phyloP scores from a whole-genome alignment of 2,113 vertebrate species.

The Crotophaga sulcirostris region DNA sequence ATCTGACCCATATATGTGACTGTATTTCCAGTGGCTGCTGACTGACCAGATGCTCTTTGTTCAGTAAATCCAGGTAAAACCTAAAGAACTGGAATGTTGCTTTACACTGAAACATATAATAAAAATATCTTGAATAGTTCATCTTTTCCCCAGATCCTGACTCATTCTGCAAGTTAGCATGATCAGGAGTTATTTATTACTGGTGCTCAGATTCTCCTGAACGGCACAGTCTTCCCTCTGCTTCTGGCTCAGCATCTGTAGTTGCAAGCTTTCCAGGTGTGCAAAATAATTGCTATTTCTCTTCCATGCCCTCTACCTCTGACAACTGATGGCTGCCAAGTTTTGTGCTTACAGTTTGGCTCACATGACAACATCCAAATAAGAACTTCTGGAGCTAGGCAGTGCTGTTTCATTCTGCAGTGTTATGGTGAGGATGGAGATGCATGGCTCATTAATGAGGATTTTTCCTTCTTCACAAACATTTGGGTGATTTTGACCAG shows the following conservation, averaged over 20 bases:
- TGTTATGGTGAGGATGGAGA: neutral
- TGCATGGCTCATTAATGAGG: neutral
- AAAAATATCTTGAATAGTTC: neutral
- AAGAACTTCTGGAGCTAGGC: neutral
- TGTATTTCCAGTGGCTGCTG: neutral
- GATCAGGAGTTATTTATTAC: neutral
- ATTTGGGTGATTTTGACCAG: neutral
- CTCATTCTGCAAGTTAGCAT: neutral
- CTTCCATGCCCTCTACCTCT: neutral
- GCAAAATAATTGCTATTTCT: neutral
- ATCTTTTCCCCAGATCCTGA: neutral
- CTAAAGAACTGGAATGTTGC: neutral
- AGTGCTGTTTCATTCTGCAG: neutral
- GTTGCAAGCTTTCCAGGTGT: neutral
- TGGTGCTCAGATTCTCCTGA: neutral
- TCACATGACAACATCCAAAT: neutral
- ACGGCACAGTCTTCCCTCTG: neutral
- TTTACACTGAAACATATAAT: neutral
- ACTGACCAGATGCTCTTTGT: neutral
- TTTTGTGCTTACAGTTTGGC: neutral
- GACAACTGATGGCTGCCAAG: neutral
- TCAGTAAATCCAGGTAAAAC: neutral
- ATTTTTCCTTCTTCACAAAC: neutral
- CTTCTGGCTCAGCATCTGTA: neutral
- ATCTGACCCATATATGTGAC: no score